Percentiles rank a stretch among this genome's conserved stretches.
Evolutionary conservation across 2,888 invertebrate genomes (phyloP).

Genomic region (Tachina lurida): DNA sequence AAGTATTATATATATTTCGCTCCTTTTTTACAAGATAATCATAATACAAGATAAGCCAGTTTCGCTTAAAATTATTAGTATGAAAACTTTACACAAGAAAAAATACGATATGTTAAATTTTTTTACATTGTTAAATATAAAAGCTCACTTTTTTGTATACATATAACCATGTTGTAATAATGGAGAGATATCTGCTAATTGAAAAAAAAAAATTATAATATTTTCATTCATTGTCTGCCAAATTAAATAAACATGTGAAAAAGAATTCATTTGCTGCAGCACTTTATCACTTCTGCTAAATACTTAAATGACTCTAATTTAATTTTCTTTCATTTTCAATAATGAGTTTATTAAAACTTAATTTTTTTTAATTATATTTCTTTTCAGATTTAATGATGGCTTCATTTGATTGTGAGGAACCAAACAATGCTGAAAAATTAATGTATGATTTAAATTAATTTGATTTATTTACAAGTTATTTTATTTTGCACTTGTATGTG

Average conservation of each 20-base stretch:
- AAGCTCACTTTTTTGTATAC: neutral
- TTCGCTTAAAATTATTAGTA: too few species aligned
- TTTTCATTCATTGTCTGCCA: neutral
- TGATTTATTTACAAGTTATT: constrained; percentile 36
- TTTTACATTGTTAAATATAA: too few species aligned
- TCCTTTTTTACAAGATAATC: too few species aligned
- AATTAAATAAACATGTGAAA: neutral
- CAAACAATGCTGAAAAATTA: constrained; percentile 81
- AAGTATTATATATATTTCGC: too few species aligned
- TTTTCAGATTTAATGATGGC: constrained; percentile 81
- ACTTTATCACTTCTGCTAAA: neutral
- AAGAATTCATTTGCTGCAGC: neutral
- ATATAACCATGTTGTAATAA: neutral
- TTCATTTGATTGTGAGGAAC: constrained; percentile 81
- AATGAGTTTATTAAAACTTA: neutral
- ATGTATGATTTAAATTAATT: constrained; percentile 80
- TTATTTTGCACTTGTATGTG: neutral
- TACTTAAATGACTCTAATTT: constrained; percentile 5
- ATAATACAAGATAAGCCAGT: too few species aligned
- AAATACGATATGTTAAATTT: too few species aligned
- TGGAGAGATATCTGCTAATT: neutral
- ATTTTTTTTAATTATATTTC: constrained; percentile 45
- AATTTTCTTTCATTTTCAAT: neutral
- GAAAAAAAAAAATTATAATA: neutral
- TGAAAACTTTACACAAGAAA: too few species aligned